Percentiles rank a stretch among this genome's conserved stretches.
Conservation (phyloP, 2,113 vertebrate species). For the Aegithalos caudatus region DNA sequence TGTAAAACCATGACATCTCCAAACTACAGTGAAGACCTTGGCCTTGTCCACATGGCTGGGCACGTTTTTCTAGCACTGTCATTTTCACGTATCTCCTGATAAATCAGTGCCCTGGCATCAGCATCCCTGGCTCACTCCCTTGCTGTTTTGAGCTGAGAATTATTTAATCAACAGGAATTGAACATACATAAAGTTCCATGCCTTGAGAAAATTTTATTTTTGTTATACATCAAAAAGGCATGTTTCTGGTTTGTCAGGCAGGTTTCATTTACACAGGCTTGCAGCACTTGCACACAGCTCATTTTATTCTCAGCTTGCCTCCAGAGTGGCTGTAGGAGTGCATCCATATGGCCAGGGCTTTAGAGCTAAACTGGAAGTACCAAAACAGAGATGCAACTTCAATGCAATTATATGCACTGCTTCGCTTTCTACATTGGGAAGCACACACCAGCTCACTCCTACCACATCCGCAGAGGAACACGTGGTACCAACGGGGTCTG, state of each 20-base stretch:
- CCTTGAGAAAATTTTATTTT: conserved; percentile 54
- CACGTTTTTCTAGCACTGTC: neutral
- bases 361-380: conserved; percentile 35
- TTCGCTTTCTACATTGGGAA: conserved; percentile 4
- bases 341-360: conserved; percentile 33
- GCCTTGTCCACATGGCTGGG: neutral
- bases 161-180: conserved; percentile 9
- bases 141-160: neutral
- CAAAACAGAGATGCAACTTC: conserved; percentile 50
- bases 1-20: neutral
- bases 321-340: conserved; percentile 51
- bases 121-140: neutral
- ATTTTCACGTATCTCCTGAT: neutral
- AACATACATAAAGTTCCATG: neutral
- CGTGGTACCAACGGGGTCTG: neutral
- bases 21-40: neutral
- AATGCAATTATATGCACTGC: neutral
- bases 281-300: conserved; percentile 39
- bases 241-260: conserved; percentile 54
- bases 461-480: neutral
- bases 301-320: conserved; percentile 66
- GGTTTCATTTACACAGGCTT: conserved; percentile 48
- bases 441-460: neutral
- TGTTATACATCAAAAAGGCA: conserved; percentile 41
- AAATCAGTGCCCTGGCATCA: neutral